Conservation (phyloP, 2,888 invertebrate genomes). For the Luperina nickerlii region DNA sequence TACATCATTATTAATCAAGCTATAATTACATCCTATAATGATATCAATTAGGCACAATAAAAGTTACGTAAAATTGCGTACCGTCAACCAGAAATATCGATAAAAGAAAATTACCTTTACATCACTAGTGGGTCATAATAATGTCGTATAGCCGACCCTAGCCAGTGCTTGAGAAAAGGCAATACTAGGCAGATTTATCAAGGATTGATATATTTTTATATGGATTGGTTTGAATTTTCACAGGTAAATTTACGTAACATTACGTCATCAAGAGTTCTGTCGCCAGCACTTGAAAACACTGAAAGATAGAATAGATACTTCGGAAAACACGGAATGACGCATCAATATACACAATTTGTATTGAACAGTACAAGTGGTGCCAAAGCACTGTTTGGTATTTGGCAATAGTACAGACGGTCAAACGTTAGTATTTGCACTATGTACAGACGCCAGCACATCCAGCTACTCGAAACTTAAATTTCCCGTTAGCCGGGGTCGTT, state of each 20-base stretch:
- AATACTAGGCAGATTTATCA: not conserved
- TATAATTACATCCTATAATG: slow-evolving; percentile 10
- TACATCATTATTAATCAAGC: slow-evolving; percentile 1
- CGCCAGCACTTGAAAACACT: not conserved
- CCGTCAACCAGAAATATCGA: slow-evolving; percentile 34
- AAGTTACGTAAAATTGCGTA: slow-evolving; percentile 18
- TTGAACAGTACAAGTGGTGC: slow-evolving; percentile 10
- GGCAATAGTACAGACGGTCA: slow-evolving; percentile 10
- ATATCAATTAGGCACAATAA: slow-evolving; percentile 21
- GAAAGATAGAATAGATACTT: not conserved
- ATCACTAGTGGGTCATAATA: slow-evolving; percentile 77
- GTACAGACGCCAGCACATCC: not conserved
- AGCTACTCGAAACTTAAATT: no score
- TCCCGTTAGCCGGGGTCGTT: no score
- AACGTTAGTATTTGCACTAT: slow-evolving; percentile 15
- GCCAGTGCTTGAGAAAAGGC: no score
- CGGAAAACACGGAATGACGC: not conserved
- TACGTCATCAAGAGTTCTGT: not conserved
- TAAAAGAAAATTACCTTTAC: slow-evolving; percentile 54
- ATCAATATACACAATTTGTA: slow-evolving; percentile 6
- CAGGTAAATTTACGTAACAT: not conserved
- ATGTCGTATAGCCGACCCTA: slow-evolving; percentile 72
- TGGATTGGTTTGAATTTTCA: not conserved
- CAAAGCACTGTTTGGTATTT: slow-evolving; percentile 16
- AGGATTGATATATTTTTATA: not conserved